Evolutionary conservation across 2,113 vertebrate species (phyloP).

Genomic region (Varanus komodoensis): DNA sequence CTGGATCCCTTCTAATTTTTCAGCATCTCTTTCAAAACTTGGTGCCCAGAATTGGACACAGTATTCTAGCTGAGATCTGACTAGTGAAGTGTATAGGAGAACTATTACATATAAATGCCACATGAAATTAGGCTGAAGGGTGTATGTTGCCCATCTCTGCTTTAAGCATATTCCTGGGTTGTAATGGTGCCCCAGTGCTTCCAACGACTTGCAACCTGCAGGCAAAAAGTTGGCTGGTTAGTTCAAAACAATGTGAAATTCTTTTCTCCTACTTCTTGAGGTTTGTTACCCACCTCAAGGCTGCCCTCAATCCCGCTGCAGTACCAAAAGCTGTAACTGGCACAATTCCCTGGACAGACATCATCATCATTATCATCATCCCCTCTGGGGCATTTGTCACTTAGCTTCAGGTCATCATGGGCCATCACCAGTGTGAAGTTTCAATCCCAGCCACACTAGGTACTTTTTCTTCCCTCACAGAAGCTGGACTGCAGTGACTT

Average conservation of each 20-base stretch:
- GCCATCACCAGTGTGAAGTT: not conserved
- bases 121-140: too few species aligned
- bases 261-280: too few species aligned
- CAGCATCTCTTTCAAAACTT: too few species aligned
- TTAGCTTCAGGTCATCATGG: not conserved
- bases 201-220: not conserved
- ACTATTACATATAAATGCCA: too few species aligned
- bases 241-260: not conserved
- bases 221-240: not conserved
- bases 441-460: not conserved
- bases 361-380: not conserved
- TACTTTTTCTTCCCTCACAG: not conserved
- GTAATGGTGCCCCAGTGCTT: not conserved
- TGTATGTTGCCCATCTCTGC: too few species aligned
- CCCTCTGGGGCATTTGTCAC: not conserved
- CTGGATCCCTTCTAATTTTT: too few species aligned
- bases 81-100: too few species aligned
- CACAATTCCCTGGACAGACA: not conserved
- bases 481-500: not conserved
- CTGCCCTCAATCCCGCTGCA: too few species aligned
- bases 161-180: too few species aligned
- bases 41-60: too few species aligned
- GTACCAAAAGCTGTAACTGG: not conserved
- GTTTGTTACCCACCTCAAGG: too few species aligned
- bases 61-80: too few species aligned